Percentiles rank a stretch among this genome's conserved stretches.
Evolutionary conservation across 2,113 vertebrate genomes (phyloP).

Genomic region (Heliornis fulica): DNA sequence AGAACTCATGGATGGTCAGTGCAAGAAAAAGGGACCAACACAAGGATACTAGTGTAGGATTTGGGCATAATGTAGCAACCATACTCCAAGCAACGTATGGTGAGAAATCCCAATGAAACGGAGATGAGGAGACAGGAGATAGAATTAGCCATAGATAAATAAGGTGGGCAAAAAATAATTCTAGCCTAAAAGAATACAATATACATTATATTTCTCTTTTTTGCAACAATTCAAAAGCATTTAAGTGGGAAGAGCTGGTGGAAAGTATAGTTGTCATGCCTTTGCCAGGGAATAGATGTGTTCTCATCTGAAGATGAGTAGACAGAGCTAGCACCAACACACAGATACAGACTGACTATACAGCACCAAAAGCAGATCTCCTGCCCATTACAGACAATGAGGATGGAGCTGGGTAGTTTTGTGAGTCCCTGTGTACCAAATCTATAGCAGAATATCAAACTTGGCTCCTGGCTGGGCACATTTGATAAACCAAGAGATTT

Average conservation of each 20-base stretch:
- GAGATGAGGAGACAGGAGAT: background rate
- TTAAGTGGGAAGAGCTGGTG: background rate
- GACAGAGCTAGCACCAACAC: background rate
- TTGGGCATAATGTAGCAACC: rapidly evolving
- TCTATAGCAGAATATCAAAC: background rate
- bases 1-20: background rate
- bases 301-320: background rate
- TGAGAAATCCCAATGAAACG: background rate
- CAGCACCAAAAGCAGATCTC: background rate
- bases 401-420: background rate
- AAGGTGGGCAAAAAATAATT: background rate
- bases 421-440: background rate
- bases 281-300: background rate
- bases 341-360: background rate
- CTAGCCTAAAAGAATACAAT: background rate
- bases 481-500: background rate
- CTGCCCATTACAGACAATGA: background rate
- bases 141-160: background rate
- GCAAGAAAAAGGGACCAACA: background rate
- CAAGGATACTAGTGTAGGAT: background rate
- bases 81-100: background rate
- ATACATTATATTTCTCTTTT: background rate
- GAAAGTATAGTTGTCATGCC: background rate
- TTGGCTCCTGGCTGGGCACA: background rate
- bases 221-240: background rate